Evolutionary conservation across 2,113 vertebrate genomes (phyloP).

Genomic region (Thryonomys swinderianus): DNA sequence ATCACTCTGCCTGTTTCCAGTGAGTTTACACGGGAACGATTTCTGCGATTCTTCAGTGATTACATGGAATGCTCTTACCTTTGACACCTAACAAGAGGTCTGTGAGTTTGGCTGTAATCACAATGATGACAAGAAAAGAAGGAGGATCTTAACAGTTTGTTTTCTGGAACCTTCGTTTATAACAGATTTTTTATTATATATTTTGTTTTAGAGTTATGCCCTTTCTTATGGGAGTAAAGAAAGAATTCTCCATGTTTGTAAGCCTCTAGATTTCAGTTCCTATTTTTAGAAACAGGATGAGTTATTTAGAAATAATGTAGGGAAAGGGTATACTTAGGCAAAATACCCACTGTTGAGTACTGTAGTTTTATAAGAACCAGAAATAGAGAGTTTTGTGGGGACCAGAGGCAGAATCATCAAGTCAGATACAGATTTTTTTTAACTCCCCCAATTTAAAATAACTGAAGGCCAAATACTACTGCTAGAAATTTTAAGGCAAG

Average conservation of each 20-base stretch:
- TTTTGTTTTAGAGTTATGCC: not conserved
- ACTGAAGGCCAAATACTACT: not conserved
- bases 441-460: slow-evolving; percentile 28
- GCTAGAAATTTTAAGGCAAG: not conserved
- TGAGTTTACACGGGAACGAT: not conserved
- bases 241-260: not conserved
- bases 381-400: not conserved
- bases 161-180: not conserved
- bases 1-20: not conserved
- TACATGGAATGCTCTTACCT: not conserved
- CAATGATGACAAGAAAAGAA: not conserved
- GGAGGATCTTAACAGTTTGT: not conserved
- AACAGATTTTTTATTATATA: not conserved
- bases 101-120: not conserved
- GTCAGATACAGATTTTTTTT: not conserved
- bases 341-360: slow-evolving; percentile 7
- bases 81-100: not conserved
- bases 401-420: not conserved
- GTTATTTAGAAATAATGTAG: slow-evolving; percentile 10
- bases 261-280: not conserved
- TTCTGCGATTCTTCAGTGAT: not conserved
- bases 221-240: slow-evolving; percentile 43
- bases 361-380: not conserved
- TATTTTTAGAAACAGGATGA: slow-evolving; percentile 40
- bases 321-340: not conserved